phyloP scores from a whole-genome alignment of 2,888 invertebrate genomes.

The Mythimna vitellina region DNA sequence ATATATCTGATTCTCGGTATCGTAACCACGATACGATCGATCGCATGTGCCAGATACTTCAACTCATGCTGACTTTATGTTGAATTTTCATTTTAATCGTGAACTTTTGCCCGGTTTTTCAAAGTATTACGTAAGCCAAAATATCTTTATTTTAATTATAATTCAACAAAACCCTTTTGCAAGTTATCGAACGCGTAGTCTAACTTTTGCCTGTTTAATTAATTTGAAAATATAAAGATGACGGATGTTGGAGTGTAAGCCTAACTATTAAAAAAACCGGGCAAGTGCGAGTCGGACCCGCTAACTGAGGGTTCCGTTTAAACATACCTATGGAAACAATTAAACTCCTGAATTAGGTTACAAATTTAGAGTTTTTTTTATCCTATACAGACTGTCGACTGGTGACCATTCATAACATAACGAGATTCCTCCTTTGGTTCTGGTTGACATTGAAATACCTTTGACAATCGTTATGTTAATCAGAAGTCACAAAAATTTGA shows the following conservation, averaged over 20 bases:
- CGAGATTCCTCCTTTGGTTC: too few relatives aligned
- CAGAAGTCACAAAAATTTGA: too few relatives aligned
- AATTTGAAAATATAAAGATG: background rate
- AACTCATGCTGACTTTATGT: background rate
- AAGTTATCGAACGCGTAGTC: background rate
- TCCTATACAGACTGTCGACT: too few relatives aligned
- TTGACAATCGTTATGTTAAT: too few relatives aligned
- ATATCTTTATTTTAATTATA: background rate
- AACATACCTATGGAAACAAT: too few relatives aligned
- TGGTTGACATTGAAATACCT: too few relatives aligned
- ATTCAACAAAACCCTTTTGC: background rate
- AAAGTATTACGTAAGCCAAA: background rate
- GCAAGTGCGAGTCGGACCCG: too few relatives aligned
- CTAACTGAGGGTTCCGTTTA: too few relatives aligned
- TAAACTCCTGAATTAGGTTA: too few relatives aligned
- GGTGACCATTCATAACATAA: too few relatives aligned
- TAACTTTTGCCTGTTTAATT: background rate
- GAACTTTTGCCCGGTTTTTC: background rate
- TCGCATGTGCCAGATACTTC: constrained; percentile 4
- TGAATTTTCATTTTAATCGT: background rate
- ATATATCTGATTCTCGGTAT: constrained; percentile 4
- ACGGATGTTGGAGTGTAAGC: background rate
- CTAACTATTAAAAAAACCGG: background rate
- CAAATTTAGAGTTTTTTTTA: too few relatives aligned
- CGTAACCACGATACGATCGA: constrained; percentile 3